These are phyloP conservation scores for Aurelia sp. DNA, from an alignment of 30 jellyfish, hydroid and myxozoan genomes.

Conservation along the genomic window DNA sequence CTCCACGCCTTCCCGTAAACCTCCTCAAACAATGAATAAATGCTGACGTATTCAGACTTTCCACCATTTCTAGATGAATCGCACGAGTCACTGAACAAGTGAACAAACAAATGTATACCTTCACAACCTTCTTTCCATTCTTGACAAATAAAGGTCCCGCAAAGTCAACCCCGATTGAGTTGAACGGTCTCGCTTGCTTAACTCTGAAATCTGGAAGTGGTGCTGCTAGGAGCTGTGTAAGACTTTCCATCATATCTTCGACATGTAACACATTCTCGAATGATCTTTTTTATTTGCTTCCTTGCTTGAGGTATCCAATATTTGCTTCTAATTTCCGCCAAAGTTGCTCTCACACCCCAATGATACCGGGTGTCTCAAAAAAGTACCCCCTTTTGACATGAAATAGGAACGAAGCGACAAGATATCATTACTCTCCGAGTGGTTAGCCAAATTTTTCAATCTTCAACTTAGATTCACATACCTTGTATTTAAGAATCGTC, in stretches of 20 bases:
- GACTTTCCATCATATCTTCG: constrained; percentile 5
- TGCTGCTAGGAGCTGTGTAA: constrained; percentile 13
- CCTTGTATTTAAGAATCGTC: too few species aligned
- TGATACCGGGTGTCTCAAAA: too few species aligned
- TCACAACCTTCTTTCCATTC: too few species aligned
- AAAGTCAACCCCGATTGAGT: constrained; percentile 51
- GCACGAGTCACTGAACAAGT: too few species aligned
- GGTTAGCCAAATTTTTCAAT: too few species aligned
- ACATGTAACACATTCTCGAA: constrained; percentile 15
- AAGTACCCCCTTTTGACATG: too few species aligned
- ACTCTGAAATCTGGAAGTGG: constrained; percentile 34
- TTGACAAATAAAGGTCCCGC: constrained; percentile 4
- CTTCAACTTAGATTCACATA: too few species aligned
- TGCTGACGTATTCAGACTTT: neutral
- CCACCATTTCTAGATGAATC: too few species aligned
- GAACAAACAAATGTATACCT: too few species aligned
- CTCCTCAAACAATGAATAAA: constrained; percentile 16
- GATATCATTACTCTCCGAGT: too few species aligned
- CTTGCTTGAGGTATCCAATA: constrained; percentile 70
- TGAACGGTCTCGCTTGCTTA: constrained; percentile 28
- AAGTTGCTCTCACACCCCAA: constrained; percentile 33
- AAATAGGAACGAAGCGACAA: too few species aligned
- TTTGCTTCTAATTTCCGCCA: constrained; percentile 37
- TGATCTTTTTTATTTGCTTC: constrained; percentile 13
- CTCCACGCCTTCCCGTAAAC: constrained; percentile 16